Conservation (phyloP, 2,888 invertebrate genomes). For the Rapana venosa region DNA sequence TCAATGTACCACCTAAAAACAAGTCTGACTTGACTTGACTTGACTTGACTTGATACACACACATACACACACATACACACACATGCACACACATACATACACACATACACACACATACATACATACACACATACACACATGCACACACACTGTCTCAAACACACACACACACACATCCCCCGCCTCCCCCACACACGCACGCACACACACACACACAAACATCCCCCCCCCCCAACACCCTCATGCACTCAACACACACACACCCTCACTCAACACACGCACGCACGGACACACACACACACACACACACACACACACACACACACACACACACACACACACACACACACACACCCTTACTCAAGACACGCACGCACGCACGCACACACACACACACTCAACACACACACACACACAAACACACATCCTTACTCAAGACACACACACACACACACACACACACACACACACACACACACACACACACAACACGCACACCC, state of each 20-base stretch:
- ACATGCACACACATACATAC: not conserved
- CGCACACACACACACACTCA: not conserved
- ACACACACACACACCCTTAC: not conserved
- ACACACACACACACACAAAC: not conserved
- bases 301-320: not conserved
- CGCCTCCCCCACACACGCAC: not conserved
- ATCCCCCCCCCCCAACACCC: too few relatives aligned
- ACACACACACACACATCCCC: not conserved
- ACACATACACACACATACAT: constrained; percentile 2
- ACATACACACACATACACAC: not conserved
- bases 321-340: not conserved
- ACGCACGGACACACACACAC: not conserved
- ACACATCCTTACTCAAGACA: not conserved
- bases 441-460: not conserved
- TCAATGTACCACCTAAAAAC: too few relatives aligned
- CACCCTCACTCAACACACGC: not conserved
- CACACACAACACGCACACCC: not conserved
- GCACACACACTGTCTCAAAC: not conserved
- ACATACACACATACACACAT: not conserved
- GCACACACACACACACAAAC: not conserved
- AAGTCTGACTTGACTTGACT: too few relatives aligned
- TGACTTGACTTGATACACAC: too few relatives aligned
- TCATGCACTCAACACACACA: not conserved
- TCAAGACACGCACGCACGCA: not conserved
- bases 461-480: too few relatives aligned